Evolutionary conservation across 1,140 invertebrate species (phyloP).

Genomic region (Goniozus legneri): DNA sequence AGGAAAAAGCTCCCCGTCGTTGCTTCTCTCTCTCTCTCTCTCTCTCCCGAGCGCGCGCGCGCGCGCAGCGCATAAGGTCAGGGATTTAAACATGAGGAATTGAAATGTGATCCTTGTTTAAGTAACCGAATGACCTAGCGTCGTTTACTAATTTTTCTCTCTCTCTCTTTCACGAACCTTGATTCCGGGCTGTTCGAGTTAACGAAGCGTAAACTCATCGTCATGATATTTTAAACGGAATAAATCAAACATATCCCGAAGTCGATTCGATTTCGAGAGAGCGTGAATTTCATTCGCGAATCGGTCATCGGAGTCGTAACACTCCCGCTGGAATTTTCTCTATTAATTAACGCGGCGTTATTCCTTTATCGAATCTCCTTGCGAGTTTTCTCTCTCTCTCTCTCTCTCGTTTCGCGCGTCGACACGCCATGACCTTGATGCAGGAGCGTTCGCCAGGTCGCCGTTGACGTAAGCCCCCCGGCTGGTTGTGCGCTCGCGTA

Average conservation of each 20-base stretch:
- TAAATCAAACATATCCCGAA: too few species aligned
- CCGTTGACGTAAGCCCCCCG: constrained; percentile 28
- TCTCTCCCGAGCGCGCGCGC: too few species aligned
- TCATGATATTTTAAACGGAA: too few species aligned
- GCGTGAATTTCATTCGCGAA: too few species aligned
- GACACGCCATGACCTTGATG: constrained; percentile 18
- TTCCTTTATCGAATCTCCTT: not conserved
- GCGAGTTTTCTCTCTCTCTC: not conserved
- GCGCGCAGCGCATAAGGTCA: not conserved
- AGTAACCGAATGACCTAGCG: not conserved
- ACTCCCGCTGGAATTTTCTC: too few species aligned
- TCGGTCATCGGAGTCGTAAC: too few species aligned
- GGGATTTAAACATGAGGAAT: not conserved
- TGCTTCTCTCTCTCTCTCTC: too few species aligned
- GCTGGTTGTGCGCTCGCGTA: constrained; percentile 14
- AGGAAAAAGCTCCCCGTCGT: not conserved
- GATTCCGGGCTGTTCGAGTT: not conserved
- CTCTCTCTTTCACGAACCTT: not conserved
- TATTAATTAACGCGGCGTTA: too few species aligned
- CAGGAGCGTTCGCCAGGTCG: constrained; percentile 16
- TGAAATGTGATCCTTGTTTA: not conserved
- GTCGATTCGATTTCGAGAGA: too few species aligned
- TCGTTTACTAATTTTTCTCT: not conserved
- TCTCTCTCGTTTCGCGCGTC: not conserved
- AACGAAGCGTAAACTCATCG: too few species aligned